Evolutionary conservation across 2,113 vertebrate species (phyloP).

Genomic region (Isurus oxyrinchus): DNA sequence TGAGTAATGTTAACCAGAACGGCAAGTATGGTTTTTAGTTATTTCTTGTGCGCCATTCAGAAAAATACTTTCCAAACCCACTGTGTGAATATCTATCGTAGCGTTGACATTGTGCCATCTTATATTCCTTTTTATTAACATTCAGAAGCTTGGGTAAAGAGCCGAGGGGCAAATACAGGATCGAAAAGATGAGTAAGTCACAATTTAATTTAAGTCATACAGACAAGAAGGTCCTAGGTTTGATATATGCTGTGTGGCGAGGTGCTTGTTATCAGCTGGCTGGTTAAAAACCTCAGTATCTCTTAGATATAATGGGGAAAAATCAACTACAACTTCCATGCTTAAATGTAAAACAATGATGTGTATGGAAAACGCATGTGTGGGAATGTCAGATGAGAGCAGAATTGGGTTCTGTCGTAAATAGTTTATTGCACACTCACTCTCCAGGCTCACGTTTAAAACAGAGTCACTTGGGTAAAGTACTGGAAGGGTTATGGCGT

Average conservation of each 20-base stretch:
- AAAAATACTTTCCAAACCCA: neutral
- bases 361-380: neutral
- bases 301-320: neutral
- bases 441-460: neutral
- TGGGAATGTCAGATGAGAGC: neutral
- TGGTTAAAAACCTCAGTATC: neutral
- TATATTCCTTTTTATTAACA: neutral
- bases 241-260: neutral
- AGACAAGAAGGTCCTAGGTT: neutral
- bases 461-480: neutral
- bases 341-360: neutral
- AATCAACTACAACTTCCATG: neutral
- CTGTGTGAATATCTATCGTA: neutral
- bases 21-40: no score
- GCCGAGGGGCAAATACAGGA: neutral
- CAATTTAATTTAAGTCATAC: neutral
- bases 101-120: neutral
- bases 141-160: neutral
- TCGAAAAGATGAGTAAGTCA: neutral
- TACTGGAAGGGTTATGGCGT: neutral
- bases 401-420: neutral
- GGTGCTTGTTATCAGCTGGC: neutral
- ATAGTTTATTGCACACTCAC: neutral
- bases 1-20: neutral
- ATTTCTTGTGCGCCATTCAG: neutral